phyloP scores from a whole-genome alignment of 2,797 vertebrate species.

The Neosilurus mollespiculum region DNA sequence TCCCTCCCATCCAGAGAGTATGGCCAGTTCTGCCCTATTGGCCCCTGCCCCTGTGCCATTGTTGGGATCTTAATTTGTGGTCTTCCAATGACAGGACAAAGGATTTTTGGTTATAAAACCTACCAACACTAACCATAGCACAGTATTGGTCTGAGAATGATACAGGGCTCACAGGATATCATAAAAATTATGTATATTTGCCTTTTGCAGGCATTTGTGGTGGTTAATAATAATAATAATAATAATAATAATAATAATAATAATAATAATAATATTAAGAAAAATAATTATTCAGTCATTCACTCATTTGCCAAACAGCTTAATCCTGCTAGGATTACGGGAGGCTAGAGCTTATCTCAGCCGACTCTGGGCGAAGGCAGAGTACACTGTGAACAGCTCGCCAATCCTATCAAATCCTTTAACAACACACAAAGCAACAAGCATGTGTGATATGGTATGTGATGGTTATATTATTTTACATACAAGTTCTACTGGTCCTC shows the following conservation, averaged over 20 bases:
- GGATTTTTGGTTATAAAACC: background rate
- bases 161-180: background rate
- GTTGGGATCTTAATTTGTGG: background rate
- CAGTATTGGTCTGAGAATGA: background rate
- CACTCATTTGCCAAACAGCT: too few species aligned
- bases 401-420: constrained; percentile 4
- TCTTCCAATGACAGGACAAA: background rate
- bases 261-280: background rate
- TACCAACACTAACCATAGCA: background rate
- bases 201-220: background rate
- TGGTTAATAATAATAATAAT: background rate
- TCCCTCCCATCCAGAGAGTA: background rate
- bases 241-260: background rate
- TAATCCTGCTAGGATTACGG: too few species aligned
- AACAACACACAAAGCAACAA: background rate
- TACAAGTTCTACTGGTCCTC: background rate
- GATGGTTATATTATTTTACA: background rate
- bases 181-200: background rate
- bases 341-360: too few species aligned
- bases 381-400: too few species aligned
- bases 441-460: too few species aligned
- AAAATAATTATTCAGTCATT: too few species aligned
- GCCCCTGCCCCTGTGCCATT: background rate
- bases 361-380: too few species aligned
- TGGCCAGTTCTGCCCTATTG: background rate